phyloP scores from a whole-genome alignment of 2,888 invertebrate genomes.

The Tenthredo amoena region DNA sequence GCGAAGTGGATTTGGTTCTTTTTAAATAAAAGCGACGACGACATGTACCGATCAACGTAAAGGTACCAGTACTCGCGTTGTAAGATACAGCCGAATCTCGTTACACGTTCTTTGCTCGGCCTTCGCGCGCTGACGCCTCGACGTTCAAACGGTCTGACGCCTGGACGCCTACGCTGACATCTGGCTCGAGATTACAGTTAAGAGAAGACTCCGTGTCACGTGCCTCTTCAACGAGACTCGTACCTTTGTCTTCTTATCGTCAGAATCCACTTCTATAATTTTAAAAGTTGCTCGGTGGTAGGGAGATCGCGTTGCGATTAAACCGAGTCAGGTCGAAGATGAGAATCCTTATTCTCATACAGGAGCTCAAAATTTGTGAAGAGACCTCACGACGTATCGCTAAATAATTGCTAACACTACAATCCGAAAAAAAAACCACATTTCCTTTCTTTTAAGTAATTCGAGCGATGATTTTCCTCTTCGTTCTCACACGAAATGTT shows the following conservation, averaged over 20 bases:
- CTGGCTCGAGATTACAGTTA: slow-evolving; percentile 21
- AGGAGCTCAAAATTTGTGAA: not conserved
- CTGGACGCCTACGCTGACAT: slow-evolving; percentile 14
- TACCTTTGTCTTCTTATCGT: slow-evolving; percentile 23
- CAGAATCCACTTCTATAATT: slow-evolving; percentile 14
- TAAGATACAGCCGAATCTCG: slow-evolving; percentile 27
- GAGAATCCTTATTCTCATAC: not conserved
- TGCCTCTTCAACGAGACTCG: slow-evolving; percentile 15
- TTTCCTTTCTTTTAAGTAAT: not conserved
- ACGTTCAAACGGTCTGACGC: slow-evolving; percentile 7
- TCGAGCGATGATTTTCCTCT: not conserved
- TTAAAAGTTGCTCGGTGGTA: not conserved
- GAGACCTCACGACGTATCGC: not conserved
- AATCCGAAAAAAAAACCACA: not conserved
- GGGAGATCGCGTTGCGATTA: not conserved
- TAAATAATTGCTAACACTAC: not conserved
- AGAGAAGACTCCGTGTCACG: slow-evolving; percentile 15
- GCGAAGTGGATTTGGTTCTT: not conserved
- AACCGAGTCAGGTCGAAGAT: not conserved
- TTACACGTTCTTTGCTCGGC: slow-evolving; percentile 5
- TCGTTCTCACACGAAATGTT: not conserved
- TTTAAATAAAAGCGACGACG: not conserved
- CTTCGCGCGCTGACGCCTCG: slow-evolving; percentile 22
- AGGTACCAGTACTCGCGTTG: not conserved
- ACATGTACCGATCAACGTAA: not conserved